Base-by-base conservation (phyloP, 2,888 invertebrate species). In the Chromoteleia sp. region DNA sequence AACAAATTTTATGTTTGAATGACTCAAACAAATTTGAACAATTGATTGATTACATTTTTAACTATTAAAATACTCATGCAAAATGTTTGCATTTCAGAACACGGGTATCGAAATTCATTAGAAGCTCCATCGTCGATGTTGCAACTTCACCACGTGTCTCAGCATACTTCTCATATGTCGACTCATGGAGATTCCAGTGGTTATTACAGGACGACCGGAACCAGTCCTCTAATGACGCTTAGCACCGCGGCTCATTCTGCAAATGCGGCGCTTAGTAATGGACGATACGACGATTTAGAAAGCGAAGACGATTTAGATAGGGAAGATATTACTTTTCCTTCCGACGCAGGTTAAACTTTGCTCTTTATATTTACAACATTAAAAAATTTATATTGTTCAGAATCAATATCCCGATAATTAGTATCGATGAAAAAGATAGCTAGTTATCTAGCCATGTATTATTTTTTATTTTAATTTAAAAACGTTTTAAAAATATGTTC, bases 291-390 rank as follows among this genome's bases (percentile, higher is more conserved):
- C 88, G 96, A 96, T 87, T 95, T 95, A 89, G 97, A 97, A 92
- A 97, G 97, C 88, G 98, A 98, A 90, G 98, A 98, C 91, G 98
- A 98, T 88, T 93, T 98, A 81, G 94, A 96, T 83, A 93, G 96
- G 84, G 97, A 97, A 90, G 97, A 97, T 90, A 97, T 97, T 85
- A 95, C 96, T 91, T 97, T 97, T 92, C 94, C 95, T 70, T 94
- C 94, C 43, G 97, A 97, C 88, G 94, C 94, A 93, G 95, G 95
- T 95, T 86, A 91, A 90, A 63, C 4, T 2, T 65, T 43, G 17
- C 15, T 58, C 7, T 21, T 8, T 33, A 1, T 6, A 1, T 1
- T 33, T 6, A 8, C 5, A 33, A 33, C 1, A 1, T 8, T 8
- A 33, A 33, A 1, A 33, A 33, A 3, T 33, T 6, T 33, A 33